A percentile compares a stretch with the other conserved stretches of the same genome.
phyloP scores from a whole-genome alignment of 30 jellyfish, hydroid and myxozoan genomes.

The Mastigias papua region DNA sequence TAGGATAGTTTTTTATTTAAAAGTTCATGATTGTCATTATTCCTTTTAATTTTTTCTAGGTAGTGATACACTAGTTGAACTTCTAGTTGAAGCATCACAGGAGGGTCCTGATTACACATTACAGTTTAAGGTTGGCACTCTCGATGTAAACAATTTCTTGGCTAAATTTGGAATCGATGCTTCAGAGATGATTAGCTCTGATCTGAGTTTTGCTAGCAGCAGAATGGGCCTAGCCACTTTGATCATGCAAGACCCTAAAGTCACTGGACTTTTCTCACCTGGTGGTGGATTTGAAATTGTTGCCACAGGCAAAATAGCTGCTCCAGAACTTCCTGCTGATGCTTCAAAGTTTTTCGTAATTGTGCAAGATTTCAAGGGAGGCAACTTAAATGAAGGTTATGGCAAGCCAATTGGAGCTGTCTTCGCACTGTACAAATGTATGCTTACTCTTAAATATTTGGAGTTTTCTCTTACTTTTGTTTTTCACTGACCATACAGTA shows the following conservation, averaged over 20 bases:
- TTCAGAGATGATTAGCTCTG: slow-evolving; percentile 6
- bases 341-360: slow-evolving; percentile 41
- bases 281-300: slow-evolving; percentile 61
- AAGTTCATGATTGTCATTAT: too few relatives aligned
- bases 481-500: too few relatives aligned
- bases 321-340: slow-evolving; percentile 61
- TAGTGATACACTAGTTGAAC: slow-evolving; percentile 15
- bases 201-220: slow-evolving; percentile 11
- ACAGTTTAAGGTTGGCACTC: background rate
- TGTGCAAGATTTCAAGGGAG: slow-evolving; percentile 19
- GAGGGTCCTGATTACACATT: slow-evolving; percentile 39
- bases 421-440: slow-evolving; percentile 23
- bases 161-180: slow-evolving; percentile 36
- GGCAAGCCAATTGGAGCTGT: slow-evolving; percentile 50
- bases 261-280: slow-evolving; percentile 56
- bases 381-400: background rate
- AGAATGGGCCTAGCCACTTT: slow-evolving; percentile 26
- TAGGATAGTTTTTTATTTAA: too few relatives aligned
- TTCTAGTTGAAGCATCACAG: slow-evolving; percentile 12
- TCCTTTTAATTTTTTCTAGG: background rate
- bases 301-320: slow-evolving; percentile 54
- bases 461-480: too few relatives aligned
- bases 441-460: too few relatives aligned
- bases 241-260: slow-evolving; percentile 29
- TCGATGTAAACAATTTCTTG: slow-evolving; percentile 22